Conservation (phyloP, 2,113 vertebrate genomes). For the Brachirus orientalis region DNA sequence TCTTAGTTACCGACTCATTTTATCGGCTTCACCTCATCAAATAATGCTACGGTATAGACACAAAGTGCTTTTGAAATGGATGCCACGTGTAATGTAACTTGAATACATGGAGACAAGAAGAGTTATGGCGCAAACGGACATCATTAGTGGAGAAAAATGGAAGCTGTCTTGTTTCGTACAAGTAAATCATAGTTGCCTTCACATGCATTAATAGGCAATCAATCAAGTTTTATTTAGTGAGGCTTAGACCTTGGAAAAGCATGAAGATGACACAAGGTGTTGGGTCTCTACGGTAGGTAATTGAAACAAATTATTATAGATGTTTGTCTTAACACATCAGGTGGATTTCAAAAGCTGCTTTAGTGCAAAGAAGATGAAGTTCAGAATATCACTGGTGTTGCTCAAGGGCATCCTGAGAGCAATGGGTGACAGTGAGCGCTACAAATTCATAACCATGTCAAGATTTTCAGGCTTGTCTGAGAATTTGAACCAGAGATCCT, state of each 20-base stretch:
- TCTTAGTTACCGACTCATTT: conserved; percentile 44
- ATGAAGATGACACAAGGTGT: conserved; percentile 25
- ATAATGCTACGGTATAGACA: conserved; percentile 36
- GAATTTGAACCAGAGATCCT: conserved; percentile 6
- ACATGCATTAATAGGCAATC: conserved; percentile 74
- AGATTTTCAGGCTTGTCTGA: conserved; percentile 15
- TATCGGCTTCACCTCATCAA: conserved; percentile 43
- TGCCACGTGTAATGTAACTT: conserved; percentile 60
- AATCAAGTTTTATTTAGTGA: conserved; percentile 71
- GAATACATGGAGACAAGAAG: conserved; percentile 67
- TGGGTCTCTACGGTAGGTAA: conserved; percentile 43
- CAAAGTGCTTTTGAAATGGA: conserved; percentile 53
- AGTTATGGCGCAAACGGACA: conserved; percentile 64
- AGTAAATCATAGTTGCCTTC: conserved; percentile 77
- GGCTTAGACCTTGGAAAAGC: conserved; percentile 58
- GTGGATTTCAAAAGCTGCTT: conserved; percentile 24
- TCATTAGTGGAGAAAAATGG: conserved; percentile 79
- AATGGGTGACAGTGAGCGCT: neutral
- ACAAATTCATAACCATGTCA: conserved; percentile 18
- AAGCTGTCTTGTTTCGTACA: conserved; percentile 71
- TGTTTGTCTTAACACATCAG: neutral
- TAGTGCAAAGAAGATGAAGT: conserved; percentile 7
- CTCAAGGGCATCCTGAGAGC: conserved; percentile 20
- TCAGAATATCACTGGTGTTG: conserved; percentile 6
- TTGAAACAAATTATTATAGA: conserved; percentile 45